Percentiles rank a stretch among this genome's conserved stretches.
These are phyloP conservation scores for Spisula solida DNA, from an alignment of 2,888 invertebrate species.

Conservation along the genomic window DNA sequence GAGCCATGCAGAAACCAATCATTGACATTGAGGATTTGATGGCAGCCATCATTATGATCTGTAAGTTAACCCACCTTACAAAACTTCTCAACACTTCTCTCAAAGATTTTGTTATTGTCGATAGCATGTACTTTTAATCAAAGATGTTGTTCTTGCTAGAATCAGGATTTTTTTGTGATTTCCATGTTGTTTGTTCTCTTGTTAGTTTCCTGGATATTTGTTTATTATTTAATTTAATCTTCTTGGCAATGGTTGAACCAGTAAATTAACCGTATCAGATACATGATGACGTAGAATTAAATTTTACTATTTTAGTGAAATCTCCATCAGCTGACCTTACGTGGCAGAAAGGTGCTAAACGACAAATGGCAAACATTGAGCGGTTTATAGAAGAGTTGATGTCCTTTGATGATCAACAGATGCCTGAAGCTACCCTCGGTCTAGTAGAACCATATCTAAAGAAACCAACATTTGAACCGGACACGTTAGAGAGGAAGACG, in stretches of 20 bases:
- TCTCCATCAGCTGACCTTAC: slow-evolving; percentile 87
- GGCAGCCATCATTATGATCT: slow-evolving; percentile 87
- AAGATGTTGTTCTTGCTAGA: too few species aligned
- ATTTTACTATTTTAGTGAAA: slow-evolving; percentile 81
- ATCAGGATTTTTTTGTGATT: too few species aligned
- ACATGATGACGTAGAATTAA: too few species aligned
- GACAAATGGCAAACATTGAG: slow-evolving; percentile 87
- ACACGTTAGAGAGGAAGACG: slow-evolving; percentile 83
- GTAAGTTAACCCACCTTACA: slow-evolving; percentile 72
- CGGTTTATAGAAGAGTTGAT: slow-evolving; percentile 87
- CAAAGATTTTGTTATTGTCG: too few species aligned
- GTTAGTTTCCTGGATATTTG: too few species aligned
- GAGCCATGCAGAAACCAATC: slow-evolving; percentile 86
- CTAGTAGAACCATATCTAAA: slow-evolving; percentile 87
- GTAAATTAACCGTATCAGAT: too few species aligned
- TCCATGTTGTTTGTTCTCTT: too few species aligned
- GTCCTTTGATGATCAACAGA: slow-evolving; percentile 86
- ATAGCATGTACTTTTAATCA: too few species aligned
- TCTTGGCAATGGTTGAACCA: too few species aligned
- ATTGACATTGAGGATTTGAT: slow-evolving; percentile 87
- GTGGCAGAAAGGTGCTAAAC: slow-evolving; percentile 88
- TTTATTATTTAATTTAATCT: slow-evolving; percentile 28
- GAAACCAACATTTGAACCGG: slow-evolving; percentile 86
- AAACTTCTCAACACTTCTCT: not conserved
- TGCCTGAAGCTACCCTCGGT: slow-evolving; percentile 86